Percentiles rank a stretch among this genome's conserved stretches.
Conservation (phyloP, 2,888 invertebrate species). For the Lochmaea crataegi region DNA sequence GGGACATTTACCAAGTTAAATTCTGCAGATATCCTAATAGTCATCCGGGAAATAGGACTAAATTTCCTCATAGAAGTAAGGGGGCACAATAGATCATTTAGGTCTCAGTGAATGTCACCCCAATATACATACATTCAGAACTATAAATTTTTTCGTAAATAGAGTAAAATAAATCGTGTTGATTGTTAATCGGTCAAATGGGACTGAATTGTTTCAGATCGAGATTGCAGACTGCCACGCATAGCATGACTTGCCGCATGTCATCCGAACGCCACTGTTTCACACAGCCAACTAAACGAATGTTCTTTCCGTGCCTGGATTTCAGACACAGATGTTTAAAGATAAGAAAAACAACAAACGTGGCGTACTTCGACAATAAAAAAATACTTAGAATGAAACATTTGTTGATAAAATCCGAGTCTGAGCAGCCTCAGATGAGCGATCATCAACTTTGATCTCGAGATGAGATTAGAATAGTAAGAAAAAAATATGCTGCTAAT, state of each 20-base stretch:
- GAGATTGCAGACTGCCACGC: constrained; percentile 13
- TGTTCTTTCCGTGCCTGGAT: constrained; percentile 51
- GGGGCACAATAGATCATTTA: no score
- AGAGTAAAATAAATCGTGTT: not conserved
- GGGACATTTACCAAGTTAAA: no score
- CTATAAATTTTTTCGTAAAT: not conserved
- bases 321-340: constrained; percentile 50
- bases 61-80: no score
- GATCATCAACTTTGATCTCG: constrained; percentile 33
- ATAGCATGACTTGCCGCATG: constrained; percentile 13
- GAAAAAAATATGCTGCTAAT: constrained; percentile 32
- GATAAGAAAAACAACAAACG: constrained; percentile 51
- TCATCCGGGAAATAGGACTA: no score
- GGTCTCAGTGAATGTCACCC: no score
- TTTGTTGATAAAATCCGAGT: constrained; percentile 30
- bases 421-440: constrained; percentile 26
- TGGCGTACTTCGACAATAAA: constrained; percentile 48
- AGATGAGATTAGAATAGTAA: constrained; percentile 29
- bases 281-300: constrained; percentile 49
- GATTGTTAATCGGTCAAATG: constrained; percentile 1
- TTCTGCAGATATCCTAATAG: no score
- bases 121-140: no score
- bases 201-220: constrained; percentile 1
- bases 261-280: constrained; percentile 36
- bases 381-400: constrained; percentile 32